Conservation (phyloP, 2,113 vertebrate genomes). For the Stigmatopora nigra region DNA sequence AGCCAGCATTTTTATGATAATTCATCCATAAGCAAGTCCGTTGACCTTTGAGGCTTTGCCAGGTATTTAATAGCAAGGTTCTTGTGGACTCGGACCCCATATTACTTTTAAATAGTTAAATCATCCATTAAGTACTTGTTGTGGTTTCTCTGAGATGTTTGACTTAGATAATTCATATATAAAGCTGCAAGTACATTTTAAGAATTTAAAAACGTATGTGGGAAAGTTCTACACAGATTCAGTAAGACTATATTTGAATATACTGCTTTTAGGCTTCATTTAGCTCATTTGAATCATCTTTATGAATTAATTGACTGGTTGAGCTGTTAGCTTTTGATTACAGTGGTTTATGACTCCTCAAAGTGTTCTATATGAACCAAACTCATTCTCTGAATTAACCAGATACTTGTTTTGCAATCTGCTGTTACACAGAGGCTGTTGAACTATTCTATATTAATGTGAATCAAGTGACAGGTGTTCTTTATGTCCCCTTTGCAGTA, state of each 20-base stretch:
- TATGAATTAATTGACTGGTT: neutral
- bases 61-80: neutral
- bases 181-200: neutral
- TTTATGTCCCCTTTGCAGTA: neutral
- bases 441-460: neutral
- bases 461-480: neutral
- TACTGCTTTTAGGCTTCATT: neutral
- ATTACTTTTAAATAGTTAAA: constrained; percentile 16
- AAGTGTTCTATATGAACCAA: neutral
- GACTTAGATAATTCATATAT: neutral
- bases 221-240: no score
- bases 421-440: no score
- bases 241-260: neutral
- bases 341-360: neutral
- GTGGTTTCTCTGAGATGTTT: neutral
- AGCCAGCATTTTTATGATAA: constrained; percentile 6
- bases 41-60: constrained; percentile 5
- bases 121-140: constrained; percentile 7
- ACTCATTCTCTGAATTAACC: neutral
- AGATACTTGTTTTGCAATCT: neutral
- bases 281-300: neutral
- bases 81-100: neutral
- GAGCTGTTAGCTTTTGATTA: constrained; percentile 2
- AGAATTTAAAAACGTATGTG: no score
- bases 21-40: neutral